These are phyloP conservation scores for Irena cyanogastra DNA, from an alignment of 2,113 vertebrate species.

Conservation along the genomic window DNA sequence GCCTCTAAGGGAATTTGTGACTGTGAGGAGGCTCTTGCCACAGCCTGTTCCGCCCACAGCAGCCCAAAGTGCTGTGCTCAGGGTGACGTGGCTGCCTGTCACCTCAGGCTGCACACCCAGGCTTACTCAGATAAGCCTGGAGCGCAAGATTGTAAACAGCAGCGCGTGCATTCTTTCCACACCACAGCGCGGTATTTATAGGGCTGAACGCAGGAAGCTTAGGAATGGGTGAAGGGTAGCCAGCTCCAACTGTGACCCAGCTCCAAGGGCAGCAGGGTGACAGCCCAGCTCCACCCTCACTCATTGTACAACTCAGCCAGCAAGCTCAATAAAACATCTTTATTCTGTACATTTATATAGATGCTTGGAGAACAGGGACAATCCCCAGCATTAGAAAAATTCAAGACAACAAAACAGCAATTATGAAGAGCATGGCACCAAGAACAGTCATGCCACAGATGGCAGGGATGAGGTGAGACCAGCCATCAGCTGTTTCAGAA, in stretches of 20 bases:
- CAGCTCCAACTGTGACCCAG: background rate
- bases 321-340: constrained; percentile 74
- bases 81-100: constrained; percentile 33
- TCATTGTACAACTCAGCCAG: background rate
- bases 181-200: background rate
- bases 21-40: background rate
- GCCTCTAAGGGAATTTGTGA: background rate
- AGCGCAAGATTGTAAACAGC: background rate
- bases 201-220: background rate
- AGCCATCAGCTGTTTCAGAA: background rate
- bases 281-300: background rate
- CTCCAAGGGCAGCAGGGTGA: background rate
- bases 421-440: constrained; percentile 62
- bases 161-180: background rate
- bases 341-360: constrained; percentile 79
- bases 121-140: constrained; percentile 20
- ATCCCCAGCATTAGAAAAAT: constrained; percentile 66
- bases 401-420: constrained; percentile 65
- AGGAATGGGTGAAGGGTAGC: background rate
- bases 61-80: constrained; percentile 3
- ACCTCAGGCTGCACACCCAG: background rate
- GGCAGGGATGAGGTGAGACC: constrained; percentile 25
- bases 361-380: constrained; percentile 47
- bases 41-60: background rate
- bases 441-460: constrained; percentile 55